Base-by-base conservation (phyloP, 2,888 invertebrate species). In the Diaperis boleti region DNA sequence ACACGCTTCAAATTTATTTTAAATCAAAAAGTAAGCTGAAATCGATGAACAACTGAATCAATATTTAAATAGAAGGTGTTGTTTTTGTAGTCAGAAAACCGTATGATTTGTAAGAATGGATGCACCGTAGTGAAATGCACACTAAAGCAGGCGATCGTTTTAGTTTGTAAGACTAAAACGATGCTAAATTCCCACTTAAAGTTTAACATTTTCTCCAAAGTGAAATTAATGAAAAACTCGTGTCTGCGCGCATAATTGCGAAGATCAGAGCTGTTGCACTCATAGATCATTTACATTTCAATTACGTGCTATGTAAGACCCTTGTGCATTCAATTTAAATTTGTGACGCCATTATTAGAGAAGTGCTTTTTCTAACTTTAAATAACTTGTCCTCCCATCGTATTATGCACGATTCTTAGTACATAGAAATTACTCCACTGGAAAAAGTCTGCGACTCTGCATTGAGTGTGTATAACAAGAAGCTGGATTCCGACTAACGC, bases 371-470 rank as follows among this genome's bases (percentile, higher is more conserved):
- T 52, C 52, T 37, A 52, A 52, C 37, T 52, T 37, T 52, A 52
- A 52, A 31, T 41, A 55, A 42, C 55, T 55, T 55, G 41, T 55
- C 55, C 41, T 42, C 39, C 29, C 42, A 42, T 41, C 42, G 42
- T 42, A 55, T 55, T 55, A 42, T 42, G 55, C 26, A 39, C 42
- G 55, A 18, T 31, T 42, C 29, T 55, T 10, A 10, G 10, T 39
- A n/a, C n/a, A n/a, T n/a, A 5, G 15, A 55, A 31, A 55, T 55
- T 55, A 42, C 18, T 55, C 42, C 42, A 17, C 17, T 29, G 55
- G 55, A 55, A 55, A 42, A 33, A 55, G 37, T 42, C 42, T 55
- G 55, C 41, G 42, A 52, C 39, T 52, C 26, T 41, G 52, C 37
- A 41, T 8, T 26, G 52, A 37, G 37, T 37, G n/a, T n/a, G 22